A percentile compares a stretch with the other conserved stretches of the same genome.
Evolutionary conservation across 2,113 vertebrate genomes (phyloP).

Genomic region (Crotalus tigris): DNA sequence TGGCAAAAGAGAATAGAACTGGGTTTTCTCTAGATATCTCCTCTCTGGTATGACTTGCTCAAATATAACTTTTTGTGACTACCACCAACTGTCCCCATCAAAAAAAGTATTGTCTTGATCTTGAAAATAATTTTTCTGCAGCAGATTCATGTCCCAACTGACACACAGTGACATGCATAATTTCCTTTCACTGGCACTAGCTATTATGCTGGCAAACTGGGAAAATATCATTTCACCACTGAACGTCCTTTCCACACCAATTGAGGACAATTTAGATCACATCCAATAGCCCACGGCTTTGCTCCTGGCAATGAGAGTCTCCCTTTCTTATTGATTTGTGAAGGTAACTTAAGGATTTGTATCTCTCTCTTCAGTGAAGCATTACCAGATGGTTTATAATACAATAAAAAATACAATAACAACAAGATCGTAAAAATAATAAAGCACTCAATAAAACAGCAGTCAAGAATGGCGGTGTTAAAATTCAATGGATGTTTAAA

Average conservation of each 20-base stretch:
- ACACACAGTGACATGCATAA: neutral
- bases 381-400: neutral
- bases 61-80: neutral
- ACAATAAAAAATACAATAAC: neutral
- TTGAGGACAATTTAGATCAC: neutral
- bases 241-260: neutral
- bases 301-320: neutral
- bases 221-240: neutral
- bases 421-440: neutral
- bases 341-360: neutral
- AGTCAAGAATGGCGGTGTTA: neutral
- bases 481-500: neutral
- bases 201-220: neutral
- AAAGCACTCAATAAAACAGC: neutral
- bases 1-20: neutral
- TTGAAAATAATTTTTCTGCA: neutral
- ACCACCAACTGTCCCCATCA: neutral
- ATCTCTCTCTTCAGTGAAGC: neutral
- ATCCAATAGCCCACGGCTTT: neutral
- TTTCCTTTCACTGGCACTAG: neutral
- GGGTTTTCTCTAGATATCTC: neutral
- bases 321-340: neutral
- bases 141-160: neutral
- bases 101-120: neutral
- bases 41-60: neutral